phyloP scores from a whole-genome alignment of 2,888 invertebrate species.

The Pherbina coryleti region DNA sequence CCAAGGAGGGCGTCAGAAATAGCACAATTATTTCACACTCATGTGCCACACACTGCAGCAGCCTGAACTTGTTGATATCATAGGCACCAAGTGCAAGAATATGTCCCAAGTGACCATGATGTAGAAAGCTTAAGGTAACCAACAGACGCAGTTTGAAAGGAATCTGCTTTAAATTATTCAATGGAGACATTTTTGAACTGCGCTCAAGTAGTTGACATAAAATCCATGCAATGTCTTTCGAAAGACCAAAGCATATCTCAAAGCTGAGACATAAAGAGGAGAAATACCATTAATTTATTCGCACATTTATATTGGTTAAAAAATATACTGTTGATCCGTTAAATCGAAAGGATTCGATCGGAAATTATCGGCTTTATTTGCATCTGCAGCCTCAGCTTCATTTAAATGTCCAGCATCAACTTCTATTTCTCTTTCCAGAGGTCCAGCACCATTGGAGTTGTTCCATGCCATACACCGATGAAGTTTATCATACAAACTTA shows the following conservation, averaged over 20 bases:
- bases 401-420: too few relatives aligned
- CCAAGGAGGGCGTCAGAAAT: slow-evolving; percentile 38
- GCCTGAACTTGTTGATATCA: background rate
- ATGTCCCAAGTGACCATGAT: slow-evolving; percentile 40
- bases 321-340: too few relatives aligned
- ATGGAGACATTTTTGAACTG: background rate
- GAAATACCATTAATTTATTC: too few relatives aligned
- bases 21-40: slow-evolving; percentile 39
- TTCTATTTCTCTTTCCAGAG: too few relatives aligned
- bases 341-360: too few relatives aligned
- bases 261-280: background rate
- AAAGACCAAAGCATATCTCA: slow-evolving; percentile 11
- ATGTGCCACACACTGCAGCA: slow-evolving; percentile 26
- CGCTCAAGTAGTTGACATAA: background rate
- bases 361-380: too few relatives aligned
- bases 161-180: background rate
- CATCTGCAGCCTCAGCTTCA: too few relatives aligned
- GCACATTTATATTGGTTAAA: too few relatives aligned
- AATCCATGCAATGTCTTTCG: background rate
- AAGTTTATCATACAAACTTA: too few relatives aligned
- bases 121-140: slow-evolving; percentile 38
- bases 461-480: too few relatives aligned
- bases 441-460: too few relatives aligned
- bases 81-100: slow-evolving; percentile 15
- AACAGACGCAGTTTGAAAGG: slow-evolving; percentile 44